phyloP scores from a whole-genome alignment of 37 sponge, comb jelly and placozoan species.

The Diacarnus erythraeanus region DNA sequence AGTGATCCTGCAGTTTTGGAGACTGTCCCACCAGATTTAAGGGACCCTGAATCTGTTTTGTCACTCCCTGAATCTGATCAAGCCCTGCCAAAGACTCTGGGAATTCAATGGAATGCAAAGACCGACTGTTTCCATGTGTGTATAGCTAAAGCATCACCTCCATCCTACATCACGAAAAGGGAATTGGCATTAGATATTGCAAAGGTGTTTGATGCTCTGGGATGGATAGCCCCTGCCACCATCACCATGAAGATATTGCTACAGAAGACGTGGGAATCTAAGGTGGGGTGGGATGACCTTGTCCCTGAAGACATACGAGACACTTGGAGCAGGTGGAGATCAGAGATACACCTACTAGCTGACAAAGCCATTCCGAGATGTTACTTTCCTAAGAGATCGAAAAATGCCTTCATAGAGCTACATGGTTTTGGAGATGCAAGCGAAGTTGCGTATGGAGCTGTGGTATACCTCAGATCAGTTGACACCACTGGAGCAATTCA shows the following conservation, averaged over 20 bases:
- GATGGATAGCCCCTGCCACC: slow-evolving; percentile 9
- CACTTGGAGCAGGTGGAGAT: background rate
- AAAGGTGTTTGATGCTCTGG: slow-evolving; percentile 35
- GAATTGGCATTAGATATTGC: slow-evolving; percentile 20
- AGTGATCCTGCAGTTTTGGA: background rate
- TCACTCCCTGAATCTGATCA: slow-evolving; percentile 12
- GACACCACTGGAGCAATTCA: background rate
- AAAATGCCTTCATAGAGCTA: background rate
- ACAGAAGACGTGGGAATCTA: background rate
- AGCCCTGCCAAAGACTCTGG: too few species aligned
- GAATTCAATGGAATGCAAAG: slow-evolving; percentile 8
- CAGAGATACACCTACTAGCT: background rate
- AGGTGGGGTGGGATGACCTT: background rate
- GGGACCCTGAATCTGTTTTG: background rate
- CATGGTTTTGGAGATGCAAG: background rate
- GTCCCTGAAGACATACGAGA: background rate
- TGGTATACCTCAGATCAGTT: background rate
- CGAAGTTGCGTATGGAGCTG: background rate
- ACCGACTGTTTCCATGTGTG: background rate
- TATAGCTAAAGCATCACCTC: background rate
- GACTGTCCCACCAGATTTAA: background rate
- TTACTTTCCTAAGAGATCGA: background rate
- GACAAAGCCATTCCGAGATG: background rate
- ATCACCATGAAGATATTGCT: background rate
- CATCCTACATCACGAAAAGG: slow-evolving; percentile 14